These are phyloP conservation scores for Lithophane leautieri DNA, from an alignment of 2,888 invertebrate genomes.

Conservation along the genomic window DNA sequence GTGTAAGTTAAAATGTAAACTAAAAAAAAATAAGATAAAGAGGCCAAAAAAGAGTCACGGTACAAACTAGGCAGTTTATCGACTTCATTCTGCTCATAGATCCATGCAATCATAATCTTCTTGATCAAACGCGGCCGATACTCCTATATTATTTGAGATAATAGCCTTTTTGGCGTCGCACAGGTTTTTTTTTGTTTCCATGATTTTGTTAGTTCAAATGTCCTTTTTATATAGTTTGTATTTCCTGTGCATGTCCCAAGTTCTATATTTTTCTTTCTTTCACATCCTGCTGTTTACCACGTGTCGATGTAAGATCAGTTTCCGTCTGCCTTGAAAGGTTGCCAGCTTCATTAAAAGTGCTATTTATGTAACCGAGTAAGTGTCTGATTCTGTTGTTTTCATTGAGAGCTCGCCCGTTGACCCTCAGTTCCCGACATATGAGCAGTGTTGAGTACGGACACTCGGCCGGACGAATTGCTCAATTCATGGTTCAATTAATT, in stretches of 20 bases:
- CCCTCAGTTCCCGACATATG: conserved; percentile 13
- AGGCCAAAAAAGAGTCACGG: too few relatives aligned
- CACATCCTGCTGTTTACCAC: not conserved
- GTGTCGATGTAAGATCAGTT: not conserved
- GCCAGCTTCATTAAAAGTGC: conserved; percentile 14
- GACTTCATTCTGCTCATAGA: too few relatives aligned
- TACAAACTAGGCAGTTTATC: too few relatives aligned
- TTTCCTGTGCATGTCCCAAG: too few relatives aligned
- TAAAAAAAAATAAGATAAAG: too few relatives aligned
- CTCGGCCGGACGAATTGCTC: conserved; percentile 19
- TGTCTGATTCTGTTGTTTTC: conserved; percentile 37
- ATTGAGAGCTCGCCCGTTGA: conserved; percentile 33
- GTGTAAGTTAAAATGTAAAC: not conserved
- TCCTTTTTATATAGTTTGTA: not conserved
- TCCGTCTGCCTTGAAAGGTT: not conserved
- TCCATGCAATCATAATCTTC: too few relatives aligned
- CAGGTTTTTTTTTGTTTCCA: too few relatives aligned
- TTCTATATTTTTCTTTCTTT: too few relatives aligned
- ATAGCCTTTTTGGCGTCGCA: too few relatives aligned
- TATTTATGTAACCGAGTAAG: conserved; percentile 5
- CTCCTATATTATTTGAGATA: too few relatives aligned
- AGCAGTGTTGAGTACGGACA: conserved; percentile 15
- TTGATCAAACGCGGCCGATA: too few relatives aligned
- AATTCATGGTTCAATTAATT: conserved; percentile 28
- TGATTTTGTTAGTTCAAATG: too few relatives aligned